A percentile compares a stretch with the other conserved stretches of the same genome.
Conservation (phyloP, 2,113 vertebrate species). For the Chaetura pelagica region DNA sequence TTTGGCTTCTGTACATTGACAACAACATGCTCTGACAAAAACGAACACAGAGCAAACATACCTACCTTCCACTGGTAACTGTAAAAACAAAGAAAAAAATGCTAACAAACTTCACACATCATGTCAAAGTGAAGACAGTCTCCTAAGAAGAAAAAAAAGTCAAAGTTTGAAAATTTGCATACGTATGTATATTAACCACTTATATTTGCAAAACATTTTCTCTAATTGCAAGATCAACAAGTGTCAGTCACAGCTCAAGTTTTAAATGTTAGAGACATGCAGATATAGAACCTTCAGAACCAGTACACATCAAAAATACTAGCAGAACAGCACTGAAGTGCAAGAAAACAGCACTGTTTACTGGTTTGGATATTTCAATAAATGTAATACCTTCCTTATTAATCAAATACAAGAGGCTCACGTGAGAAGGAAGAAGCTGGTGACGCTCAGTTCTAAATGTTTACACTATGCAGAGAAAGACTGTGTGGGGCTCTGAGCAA, state of each 20-base stretch:
- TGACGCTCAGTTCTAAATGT: not conserved
- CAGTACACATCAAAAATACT: not conserved
- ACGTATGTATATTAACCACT: not conserved
- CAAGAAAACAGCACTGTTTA: not conserved
- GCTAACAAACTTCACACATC: slow-evolving; percentile 47
- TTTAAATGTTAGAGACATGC: not conserved
- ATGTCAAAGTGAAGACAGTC: slow-evolving; percentile 25
- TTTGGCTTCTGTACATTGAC: not conserved
- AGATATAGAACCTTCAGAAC: not conserved
- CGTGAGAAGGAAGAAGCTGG: not conserved
- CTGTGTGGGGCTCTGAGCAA: too few species aligned
- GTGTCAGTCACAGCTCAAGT: not conserved
- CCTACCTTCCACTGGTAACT: slow-evolving; percentile 53
- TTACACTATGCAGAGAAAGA: not conserved
- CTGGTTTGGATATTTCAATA: not conserved
- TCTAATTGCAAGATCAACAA: not conserved
- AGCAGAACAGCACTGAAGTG: not conserved
- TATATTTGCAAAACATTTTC: not conserved
- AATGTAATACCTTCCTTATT: not conserved
- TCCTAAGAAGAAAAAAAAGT: slow-evolving; percentile 3
- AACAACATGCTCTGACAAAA: not conserved
- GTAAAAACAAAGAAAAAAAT: slow-evolving; percentile 8
- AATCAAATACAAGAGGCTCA: not conserved
- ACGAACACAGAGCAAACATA: not conserved
- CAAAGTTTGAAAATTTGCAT: not conserved